A percentile compares a stretch with the other conserved stretches of the same genome.
phyloP scores from a whole-genome alignment of 92 coral and sea anemone species.

The Chrysogorgia sp. region DNA sequence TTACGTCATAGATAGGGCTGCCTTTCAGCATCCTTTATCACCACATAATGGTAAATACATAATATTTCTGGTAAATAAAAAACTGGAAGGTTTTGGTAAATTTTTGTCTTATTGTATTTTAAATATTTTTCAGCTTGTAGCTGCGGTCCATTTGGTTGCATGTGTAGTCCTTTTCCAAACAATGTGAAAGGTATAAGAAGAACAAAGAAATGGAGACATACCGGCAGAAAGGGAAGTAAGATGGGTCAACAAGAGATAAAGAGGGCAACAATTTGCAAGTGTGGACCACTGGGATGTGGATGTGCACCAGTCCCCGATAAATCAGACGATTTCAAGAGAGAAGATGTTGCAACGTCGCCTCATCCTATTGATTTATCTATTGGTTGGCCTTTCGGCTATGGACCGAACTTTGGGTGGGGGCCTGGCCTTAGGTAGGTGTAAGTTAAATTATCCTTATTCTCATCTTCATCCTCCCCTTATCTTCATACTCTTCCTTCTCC shows the following conservation, averaged over 20 bases:
- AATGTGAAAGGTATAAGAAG: constrained; percentile 8
- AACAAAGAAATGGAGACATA: background rate
- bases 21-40: constrained; percentile 35
- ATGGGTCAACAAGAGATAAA: constrained; percentile 7
- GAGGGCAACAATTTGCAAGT: constrained; percentile 29
- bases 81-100: background rate
- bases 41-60: constrained; percentile 32
- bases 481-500: background rate
- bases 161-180: constrained; percentile 9
- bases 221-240: background rate
- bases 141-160: constrained; percentile 44
- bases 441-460: background rate
- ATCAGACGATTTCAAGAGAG: constrained; percentile 3
- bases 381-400: constrained; percentile 43
- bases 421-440: constrained; percentile 25
- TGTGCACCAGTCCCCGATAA: constrained; percentile 31
- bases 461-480: no score
- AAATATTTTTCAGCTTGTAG: constrained; percentile 29
- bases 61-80: background rate
- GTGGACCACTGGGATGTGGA: constrained; percentile 44
- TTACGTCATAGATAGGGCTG: constrained; percentile 30
- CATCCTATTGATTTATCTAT: constrained; percentile 33
- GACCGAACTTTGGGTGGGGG: constrained; percentile 41
- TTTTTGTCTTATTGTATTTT: no score
- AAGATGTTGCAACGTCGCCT: constrained; percentile 27